Base-by-base conservation (phyloP, 2,113 vertebrate species). In the Thamnaconus septentrionalis region DNA sequence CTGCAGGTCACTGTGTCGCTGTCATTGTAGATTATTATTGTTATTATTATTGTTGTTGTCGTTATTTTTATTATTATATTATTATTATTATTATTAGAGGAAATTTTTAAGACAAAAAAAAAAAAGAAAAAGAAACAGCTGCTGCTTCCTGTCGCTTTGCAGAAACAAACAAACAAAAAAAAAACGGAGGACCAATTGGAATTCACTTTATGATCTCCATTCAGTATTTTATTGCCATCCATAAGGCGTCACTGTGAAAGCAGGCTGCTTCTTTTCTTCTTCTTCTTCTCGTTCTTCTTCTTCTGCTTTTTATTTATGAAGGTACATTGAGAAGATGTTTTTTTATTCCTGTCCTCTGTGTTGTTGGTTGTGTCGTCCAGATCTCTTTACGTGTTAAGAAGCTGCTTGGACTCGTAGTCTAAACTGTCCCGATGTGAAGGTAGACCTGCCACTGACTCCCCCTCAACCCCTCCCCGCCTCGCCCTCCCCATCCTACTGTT, bases 161-260 rank as follows among this genome's bases (percentile, higher is more conserved):
- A 85, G 84, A 85, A 85, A 84, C 4, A 49, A 10, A 9, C 2
- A 49, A 69, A 63, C 55, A 58, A 75, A 82, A 87, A 31, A 31
- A 31, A 31, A 2, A 31, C 18, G 18, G 18, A 31, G 18, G 18
- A 60, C 59, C 76, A 80, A 87, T 92, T 88, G 87, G 87, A 88
- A 86, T 80, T 88, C 86, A 90, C 85, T 91, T 91, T 90, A 90
- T 89, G 83, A 88, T 87, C 87, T 90, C 85, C 85, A 89, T 87
- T 92, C 92, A 92, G 91, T 92, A 92, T 92, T 86, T 86, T 31
- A 87, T 86, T 83, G 88, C 85, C 89, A 87, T 86, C 89, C 89
- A n/a, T 92, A n/a, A 83, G 89, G 91, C 84, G 79, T 93, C 88
- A 90, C 90, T 92, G 92, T 93, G 91, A 92, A 91, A 89, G 82